Percentiles rank a stretch among this genome's conserved stretches.
Evolutionary conservation across 2,888 invertebrate species (phyloP).

Genomic region (Stegophylla sp.): DNA sequence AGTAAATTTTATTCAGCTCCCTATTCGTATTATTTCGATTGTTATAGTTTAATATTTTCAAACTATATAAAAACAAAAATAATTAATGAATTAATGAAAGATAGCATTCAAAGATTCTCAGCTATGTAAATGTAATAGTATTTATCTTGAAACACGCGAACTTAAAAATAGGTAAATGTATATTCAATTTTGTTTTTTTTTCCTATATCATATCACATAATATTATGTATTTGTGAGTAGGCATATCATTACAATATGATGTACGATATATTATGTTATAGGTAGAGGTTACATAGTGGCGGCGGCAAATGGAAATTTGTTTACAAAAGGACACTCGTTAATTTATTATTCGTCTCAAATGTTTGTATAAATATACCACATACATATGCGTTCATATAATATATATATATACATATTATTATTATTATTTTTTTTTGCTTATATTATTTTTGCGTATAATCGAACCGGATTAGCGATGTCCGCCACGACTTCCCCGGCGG

Average conservation of each 20-base stretch:
- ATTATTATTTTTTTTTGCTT: not conserved
- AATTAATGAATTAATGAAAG: too few relatives aligned
- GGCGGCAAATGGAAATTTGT: conserved; percentile 53
- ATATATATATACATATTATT: not conserved
- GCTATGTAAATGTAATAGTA: too few relatives aligned
- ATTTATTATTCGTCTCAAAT: conserved; percentile 54
- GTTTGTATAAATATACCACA: conserved; percentile 22
- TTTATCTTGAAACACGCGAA: too few relatives aligned
- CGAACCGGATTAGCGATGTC: conserved; percentile 51
- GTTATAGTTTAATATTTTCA: too few relatives aligned
- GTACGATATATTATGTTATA: not conserved
- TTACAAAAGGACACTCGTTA: conserved; percentile 50
- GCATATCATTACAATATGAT: not conserved
- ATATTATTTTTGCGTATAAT: conserved; percentile 46
- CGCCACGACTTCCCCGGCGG: conserved; percentile 45
- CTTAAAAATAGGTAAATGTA: too few relatives aligned
- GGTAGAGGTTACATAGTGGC: not conserved
- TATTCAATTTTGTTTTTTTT: not conserved
- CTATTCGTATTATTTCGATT: too few relatives aligned
- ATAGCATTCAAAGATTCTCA: too few relatives aligned
- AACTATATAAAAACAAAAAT: too few relatives aligned
- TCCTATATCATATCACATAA: not conserved
- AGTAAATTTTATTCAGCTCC: too few relatives aligned
- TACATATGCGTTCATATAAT: not conserved
- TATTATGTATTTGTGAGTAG: too few relatives aligned